Evolutionary conservation across 2,888 invertebrate genomes (phyloP).

Genomic region (Mimumesa dahlbomi): DNA sequence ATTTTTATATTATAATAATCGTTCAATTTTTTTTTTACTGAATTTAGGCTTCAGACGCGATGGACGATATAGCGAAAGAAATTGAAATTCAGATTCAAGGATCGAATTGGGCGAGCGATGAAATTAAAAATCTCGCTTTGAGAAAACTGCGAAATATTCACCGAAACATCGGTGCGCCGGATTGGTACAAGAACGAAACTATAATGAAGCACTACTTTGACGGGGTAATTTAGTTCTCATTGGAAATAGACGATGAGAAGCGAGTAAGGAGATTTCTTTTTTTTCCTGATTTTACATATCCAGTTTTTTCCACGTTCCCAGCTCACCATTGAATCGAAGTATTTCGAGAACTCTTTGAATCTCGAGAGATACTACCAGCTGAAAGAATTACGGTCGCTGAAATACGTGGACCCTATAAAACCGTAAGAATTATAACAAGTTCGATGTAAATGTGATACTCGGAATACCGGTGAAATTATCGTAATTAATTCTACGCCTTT

Average conservation of each 20-base stretch:
- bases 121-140: conserved; percentile 81
- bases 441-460: no score
- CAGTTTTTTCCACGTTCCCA: no score
- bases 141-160: conserved; percentile 81
- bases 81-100: conserved; percentile 81
- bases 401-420: neutral
- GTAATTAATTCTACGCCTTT: neutral
- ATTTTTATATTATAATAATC: neutral
- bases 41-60: conserved; percentile 80
- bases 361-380: conserved; percentile 9
- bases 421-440: neutral
- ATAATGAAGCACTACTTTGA: conserved; percentile 81
- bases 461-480: no score
- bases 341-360: conserved; percentile 38
- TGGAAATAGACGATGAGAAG: neutral
- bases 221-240: conserved; percentile 80
- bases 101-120: conserved; percentile 83
- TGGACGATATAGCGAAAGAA: conserved; percentile 81
- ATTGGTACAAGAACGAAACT: conserved; percentile 81
- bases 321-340: conserved; percentile 22
- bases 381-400: conserved; percentile 10
- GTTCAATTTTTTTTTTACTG: neutral
- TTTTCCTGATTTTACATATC: no score
- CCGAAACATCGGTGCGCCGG: conserved; percentile 83
- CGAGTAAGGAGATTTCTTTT: neutral